Percentiles rank a stretch among this genome's conserved stretches.
Evolutionary conservation across 2,797 vertebrate genomes (phyloP).

Genomic region (Megaceryle alcyon): DNA sequence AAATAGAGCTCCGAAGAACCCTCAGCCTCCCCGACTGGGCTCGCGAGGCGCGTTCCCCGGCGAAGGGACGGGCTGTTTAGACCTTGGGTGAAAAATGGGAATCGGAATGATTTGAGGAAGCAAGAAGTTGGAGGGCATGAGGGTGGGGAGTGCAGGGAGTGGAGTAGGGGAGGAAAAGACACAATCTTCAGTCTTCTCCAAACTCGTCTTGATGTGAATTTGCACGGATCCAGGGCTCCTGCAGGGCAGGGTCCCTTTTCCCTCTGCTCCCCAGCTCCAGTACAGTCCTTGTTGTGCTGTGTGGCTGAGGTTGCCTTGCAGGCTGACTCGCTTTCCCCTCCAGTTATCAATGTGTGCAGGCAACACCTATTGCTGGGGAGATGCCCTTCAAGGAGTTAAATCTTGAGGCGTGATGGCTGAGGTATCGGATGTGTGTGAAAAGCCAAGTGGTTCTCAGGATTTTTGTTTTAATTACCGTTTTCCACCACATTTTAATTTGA

Average conservation of each 20-base stretch:
- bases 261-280: neutral
- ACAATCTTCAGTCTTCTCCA: neutral
- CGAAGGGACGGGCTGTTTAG: neutral
- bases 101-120: neutral
- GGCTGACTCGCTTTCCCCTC: accelerated
- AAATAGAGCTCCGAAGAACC: neutral
- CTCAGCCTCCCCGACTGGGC: neutral
- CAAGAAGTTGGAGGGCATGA: neutral
- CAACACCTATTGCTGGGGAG: neutral
- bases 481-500: conserved; percentile 22
- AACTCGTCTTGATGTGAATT: accelerated
- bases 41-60: accelerated
- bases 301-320: no score
- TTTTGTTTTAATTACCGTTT: conserved; percentile 31
- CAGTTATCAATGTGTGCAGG: neutral
- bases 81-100: neutral
- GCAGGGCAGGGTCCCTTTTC: neutral
- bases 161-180: neutral
- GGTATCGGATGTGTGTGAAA: neutral
- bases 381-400: neutral
- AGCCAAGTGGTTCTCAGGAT: neutral
- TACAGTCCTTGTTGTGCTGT: neutral
- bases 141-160: accelerated
- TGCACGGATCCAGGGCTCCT: neutral
- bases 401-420: neutral